phyloP scores from a whole-genome alignment of 2,113 vertebrate species.

The Struthio camelus region DNA sequence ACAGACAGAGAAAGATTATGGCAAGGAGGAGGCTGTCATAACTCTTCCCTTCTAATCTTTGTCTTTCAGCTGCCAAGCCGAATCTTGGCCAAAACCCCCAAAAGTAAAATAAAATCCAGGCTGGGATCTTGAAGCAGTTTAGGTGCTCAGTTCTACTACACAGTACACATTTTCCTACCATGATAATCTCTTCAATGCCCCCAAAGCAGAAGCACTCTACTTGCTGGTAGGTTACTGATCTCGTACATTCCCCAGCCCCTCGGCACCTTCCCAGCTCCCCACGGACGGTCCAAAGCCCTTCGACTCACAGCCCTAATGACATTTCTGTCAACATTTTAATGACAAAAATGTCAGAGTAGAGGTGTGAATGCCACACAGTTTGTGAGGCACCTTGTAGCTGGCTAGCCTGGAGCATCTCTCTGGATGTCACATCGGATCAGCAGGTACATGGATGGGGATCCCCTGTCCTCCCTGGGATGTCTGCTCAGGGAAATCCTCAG shows the following conservation, averaged over 20 bases:
- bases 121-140: not conserved
- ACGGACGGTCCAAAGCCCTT: not conserved
- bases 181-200: not conserved
- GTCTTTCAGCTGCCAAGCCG: not conserved
- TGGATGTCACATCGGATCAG: not conserved
- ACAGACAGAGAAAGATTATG: fast-evolving
- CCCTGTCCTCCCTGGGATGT: not conserved
- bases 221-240: not conserved
- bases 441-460: too few relatives aligned
- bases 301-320: not conserved
- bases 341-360: not conserved
- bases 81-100: not conserved
- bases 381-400: not conserved
- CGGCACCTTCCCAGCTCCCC: not conserved
- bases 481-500: not conserved
- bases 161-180: not conserved
- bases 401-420: not conserved
- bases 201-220: not conserved
- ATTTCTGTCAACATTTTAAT: not conserved
- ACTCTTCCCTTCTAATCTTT: not conserved
- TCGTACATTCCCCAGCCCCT: too few relatives aligned
- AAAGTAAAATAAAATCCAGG: not conserved
- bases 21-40: fast-evolving
- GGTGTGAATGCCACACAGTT: not conserved
- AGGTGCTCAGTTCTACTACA: not conserved